These are phyloP conservation scores for Saguinus midas DNA, from an alignment of 2,113 vertebrate species.

Conservation along the genomic window DNA sequence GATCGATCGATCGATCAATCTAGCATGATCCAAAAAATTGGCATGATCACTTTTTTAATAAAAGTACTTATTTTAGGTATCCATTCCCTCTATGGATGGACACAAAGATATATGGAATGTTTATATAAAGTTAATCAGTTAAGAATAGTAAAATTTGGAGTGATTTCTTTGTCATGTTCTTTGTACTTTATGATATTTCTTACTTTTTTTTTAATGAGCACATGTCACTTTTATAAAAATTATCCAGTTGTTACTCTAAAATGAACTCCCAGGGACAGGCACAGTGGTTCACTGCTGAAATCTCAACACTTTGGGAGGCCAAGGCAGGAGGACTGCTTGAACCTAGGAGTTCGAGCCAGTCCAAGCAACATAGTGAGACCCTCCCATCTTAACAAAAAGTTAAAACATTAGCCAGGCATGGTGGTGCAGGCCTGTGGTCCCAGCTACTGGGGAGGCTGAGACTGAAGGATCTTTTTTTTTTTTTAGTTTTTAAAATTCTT, in stretches of 20 bases:
- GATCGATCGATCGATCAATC: no score
- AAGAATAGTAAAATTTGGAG: background rate
- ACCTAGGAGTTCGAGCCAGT: no score
- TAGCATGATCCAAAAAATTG: background rate
- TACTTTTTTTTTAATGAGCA: background rate
- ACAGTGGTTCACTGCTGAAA: no score
- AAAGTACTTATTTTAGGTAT: background rate
- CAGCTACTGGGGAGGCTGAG: no score
- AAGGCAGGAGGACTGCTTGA: no score
- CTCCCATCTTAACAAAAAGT: no score
- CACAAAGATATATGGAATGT: background rate
- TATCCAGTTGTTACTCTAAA: background rate
- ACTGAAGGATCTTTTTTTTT: no score
- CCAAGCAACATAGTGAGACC: no score
- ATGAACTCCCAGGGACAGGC: background rate
- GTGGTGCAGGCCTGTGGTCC: no score
- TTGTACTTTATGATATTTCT: background rate
- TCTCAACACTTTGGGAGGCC: no score
- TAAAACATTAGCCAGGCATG: no score
- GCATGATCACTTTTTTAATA: background rate
- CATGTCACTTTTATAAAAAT: background rate
- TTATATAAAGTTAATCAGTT: background rate
- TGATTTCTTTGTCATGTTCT: background rate
- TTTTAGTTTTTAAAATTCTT: no score
- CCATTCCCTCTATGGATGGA: background rate